Evolutionary conservation across 2,888 invertebrate species (phyloP).

Genomic region (Pedicia rivosa): DNA sequence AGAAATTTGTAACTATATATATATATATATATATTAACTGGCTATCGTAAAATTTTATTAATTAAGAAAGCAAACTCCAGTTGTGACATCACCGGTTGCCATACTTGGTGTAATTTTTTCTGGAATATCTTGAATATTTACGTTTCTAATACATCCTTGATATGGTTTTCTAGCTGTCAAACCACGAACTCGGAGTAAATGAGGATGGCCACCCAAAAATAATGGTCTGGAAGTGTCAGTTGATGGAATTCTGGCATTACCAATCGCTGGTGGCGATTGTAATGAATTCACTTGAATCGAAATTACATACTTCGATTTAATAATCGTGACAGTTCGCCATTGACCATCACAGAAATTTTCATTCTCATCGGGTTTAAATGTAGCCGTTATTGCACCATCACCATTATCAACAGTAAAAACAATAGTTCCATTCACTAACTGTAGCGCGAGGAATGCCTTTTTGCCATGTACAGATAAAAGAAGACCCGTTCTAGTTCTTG

Average conservation of each 20-base stretch:
- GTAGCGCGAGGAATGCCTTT: slow-evolving; percentile 70
- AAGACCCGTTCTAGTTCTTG: slow-evolving; percentile 69
- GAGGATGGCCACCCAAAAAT: slow-evolving; percentile 79
- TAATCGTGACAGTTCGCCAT: slow-evolving; percentile 76
- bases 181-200: slow-evolving; percentile 38
- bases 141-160: slow-evolving; percentile 64
- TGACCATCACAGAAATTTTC: slow-evolving; percentile 81
- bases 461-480: slow-evolving; percentile 72
- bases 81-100: slow-evolving; percentile 54
- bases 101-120: slow-evolving; percentile 37
- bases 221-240: slow-evolving; percentile 74
- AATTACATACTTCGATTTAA: slow-evolving; percentile 82
- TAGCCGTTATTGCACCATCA: slow-evolving; percentile 60
- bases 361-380: slow-evolving; percentile 46
- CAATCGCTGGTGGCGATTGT: slow-evolving; percentile 55
- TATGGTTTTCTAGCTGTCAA: slow-evolving; percentile 53
- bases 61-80: slow-evolving; percentile 65
- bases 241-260: slow-evolving; percentile 41
- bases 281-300: slow-evolving; percentile 73
- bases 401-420: slow-evolving; percentile 68
- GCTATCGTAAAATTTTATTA: slow-evolving; percentile 32
- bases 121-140: slow-evolving; percentile 40
- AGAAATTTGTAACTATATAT: no score
- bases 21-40: no score
- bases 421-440: slow-evolving; percentile 74